These are phyloP conservation scores for Exephanes ischioxanthus DNA, from an alignment of 2,888 invertebrate genomes.

Conservation along the genomic window DNA sequence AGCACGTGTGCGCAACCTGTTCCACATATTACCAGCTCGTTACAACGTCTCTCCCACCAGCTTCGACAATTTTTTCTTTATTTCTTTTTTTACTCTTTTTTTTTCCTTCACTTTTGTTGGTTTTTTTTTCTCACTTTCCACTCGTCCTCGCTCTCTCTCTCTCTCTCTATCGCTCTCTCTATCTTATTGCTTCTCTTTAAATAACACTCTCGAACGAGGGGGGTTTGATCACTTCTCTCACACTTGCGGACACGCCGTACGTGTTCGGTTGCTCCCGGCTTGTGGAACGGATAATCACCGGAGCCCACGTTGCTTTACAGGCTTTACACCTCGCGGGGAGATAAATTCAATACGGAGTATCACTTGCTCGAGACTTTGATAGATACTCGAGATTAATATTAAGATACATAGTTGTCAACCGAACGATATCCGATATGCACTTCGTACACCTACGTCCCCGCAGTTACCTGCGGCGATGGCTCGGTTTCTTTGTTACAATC, in stretches of 20 bases:
- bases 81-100: not conserved
- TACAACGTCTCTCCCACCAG: slow-evolving; percentile 47
- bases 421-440: slow-evolving; percentile 35
- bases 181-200: slow-evolving; percentile 26
- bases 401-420: slow-evolving; percentile 54
- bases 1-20: slow-evolving; percentile 68
- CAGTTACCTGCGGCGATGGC: slow-evolving; percentile 40
- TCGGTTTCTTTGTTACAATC: slow-evolving; percentile 12
- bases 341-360: slow-evolving; percentile 65
- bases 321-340: slow-evolving; percentile 63
- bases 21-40: slow-evolving; percentile 64
- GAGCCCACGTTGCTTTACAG: slow-evolving; percentile 60
- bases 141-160: not conserved
- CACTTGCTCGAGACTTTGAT: slow-evolving; percentile 66
- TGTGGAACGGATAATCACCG: slow-evolving; percentile 64
- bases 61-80: slow-evolving; percentile 13
- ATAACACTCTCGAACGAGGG: slow-evolving; percentile 8
- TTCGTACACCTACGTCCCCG: slow-evolving; percentile 50
- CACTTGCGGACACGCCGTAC: not conserved
- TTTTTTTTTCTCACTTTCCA: slow-evolving; percentile 12
- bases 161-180: slow-evolving; percentile 1
- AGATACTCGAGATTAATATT: slow-evolving; percentile 67
- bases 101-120: not conserved
- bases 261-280: slow-evolving; percentile 59
- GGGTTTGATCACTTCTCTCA: slow-evolving; percentile 14